Conservation (phyloP, 2,113 vertebrate species). For the Felis chaus region DNA sequence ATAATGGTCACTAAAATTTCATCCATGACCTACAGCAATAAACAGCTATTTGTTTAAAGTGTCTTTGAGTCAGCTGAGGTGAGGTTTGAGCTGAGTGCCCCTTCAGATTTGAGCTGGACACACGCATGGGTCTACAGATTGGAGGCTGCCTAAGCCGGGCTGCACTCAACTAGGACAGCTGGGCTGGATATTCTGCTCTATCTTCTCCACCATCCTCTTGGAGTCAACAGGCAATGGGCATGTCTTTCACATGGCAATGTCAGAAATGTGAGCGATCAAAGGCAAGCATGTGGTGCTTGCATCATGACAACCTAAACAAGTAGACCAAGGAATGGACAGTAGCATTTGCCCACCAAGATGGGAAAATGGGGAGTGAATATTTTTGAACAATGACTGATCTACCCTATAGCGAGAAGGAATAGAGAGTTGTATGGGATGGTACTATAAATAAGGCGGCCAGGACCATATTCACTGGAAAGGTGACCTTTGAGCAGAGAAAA, state of each 20-base stretch:
- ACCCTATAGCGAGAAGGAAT: neutral
- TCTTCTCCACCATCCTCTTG: neutral
- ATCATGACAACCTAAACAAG: neutral
- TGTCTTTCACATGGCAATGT: neutral
- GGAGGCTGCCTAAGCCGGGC: neutral
- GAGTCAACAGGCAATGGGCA: neutral
- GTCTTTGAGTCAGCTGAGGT: neutral
- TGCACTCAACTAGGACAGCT: neutral
- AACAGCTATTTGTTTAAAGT: neutral
- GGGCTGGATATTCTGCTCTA: neutral
- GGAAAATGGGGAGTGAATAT: neutral
- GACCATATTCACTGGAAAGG: neutral
- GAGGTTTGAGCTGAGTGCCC: neutral
- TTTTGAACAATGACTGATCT: neutral
- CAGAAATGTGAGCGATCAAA: neutral
- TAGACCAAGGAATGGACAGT: neutral
- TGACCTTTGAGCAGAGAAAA: neutral
- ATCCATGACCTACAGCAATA: neutral
- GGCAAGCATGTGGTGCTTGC: rapidly evolving
- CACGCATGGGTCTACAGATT: neutral
- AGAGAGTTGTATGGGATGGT: neutral
- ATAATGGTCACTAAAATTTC: neutral
- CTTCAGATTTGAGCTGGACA: neutral
- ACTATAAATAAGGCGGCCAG: neutral
- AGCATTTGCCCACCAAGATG: neutral